A percentile compares a stretch with the other conserved stretches of the same genome.
phyloP scores from a whole-genome alignment of 2,888 invertebrate species.

The Lycia hirtaria region DNA sequence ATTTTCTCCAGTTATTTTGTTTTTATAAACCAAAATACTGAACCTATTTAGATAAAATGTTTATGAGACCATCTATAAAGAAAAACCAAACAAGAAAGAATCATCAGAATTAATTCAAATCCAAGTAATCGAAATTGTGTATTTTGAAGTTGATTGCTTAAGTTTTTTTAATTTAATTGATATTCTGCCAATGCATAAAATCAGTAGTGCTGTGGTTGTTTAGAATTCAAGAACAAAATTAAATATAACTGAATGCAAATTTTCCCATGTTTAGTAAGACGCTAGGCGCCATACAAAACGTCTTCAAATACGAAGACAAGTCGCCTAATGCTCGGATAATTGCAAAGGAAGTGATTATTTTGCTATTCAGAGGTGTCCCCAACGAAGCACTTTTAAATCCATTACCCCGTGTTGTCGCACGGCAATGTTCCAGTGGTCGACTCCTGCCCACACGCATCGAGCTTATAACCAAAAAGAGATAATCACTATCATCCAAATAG shows the following conservation, averaged over 20 bases:
- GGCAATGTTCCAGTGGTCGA: slow-evolving; percentile 81
- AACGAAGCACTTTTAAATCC: slow-evolving; percentile 78
- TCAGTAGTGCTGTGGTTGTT: too few species aligned
- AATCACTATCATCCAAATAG: slow-evolving; percentile 82
- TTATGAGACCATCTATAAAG: too few species aligned
- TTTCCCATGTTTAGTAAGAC: slow-evolving; percentile 26
- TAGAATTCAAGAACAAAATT: too few species aligned
- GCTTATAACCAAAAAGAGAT: slow-evolving; percentile 73
- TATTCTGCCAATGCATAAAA: too few species aligned
- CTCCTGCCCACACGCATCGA: slow-evolving; percentile 76
- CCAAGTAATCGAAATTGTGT: too few species aligned
- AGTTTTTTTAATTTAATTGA: too few species aligned
- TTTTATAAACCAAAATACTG: too few species aligned
- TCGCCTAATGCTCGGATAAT: slow-evolving; percentile 61
- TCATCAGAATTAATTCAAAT: too few species aligned
- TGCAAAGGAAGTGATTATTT: slow-evolving; percentile 79
- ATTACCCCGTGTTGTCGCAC: slow-evolving; percentile 79
- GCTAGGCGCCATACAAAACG: slow-evolving; percentile 47
- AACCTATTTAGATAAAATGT: too few species aligned
- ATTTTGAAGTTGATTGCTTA: too few species aligned
- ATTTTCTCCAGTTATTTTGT: too few species aligned
- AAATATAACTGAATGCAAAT: slow-evolving; percentile 3
- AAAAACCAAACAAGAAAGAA: too few species aligned
- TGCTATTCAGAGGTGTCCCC: slow-evolving; percentile 73
- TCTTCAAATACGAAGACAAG: slow-evolving; percentile 54